Evolutionary conservation across 2,888 invertebrate genomes (phyloP), one percentile per base, ranked within the genome.

Genomic region (Quadroppia sp.): DNA sequence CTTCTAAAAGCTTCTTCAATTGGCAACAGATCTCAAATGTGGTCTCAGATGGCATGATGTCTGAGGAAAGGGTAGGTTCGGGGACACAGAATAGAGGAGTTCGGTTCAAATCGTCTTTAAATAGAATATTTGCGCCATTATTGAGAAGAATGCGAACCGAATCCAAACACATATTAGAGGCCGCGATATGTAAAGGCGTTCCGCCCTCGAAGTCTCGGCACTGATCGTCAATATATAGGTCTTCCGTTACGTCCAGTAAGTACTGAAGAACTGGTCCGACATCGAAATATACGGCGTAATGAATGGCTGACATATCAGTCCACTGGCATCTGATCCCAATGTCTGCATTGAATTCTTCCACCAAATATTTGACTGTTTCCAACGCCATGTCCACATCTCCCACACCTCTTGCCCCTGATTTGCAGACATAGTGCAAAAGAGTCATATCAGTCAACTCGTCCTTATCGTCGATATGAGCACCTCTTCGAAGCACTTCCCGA

Each of bases 381-480:
- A 79, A 76, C 6, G 81, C 80, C 15, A 77, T 73, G 1, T 76
- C 77, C 3, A 77, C 79, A 76, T 81, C 79, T 1, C 81, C 81
- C 20, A 85, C 82, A 15, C 84, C 84, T 67, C 80, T 80, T 1
- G 85, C 83, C 32, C 85, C 85, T 25, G 84, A 82, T 79, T 84
- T 85, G 76, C 83, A 82, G n/a, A 83, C 83, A 80, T 83, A 85
- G 78, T 85, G 85, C 23, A 85, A 79, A 61, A 85, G 77, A 1
- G 84, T 85, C 84, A 85, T 85, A 77, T 85, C 85, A 2, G 85
- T 84, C 36, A 85, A 78, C 2, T 83, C 83, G 80, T 85, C 85
- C 72, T 84, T 77, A 77, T 85, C 85, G 79, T 85, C 82, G 67
- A 84, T 81, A 79, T 84, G 82, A 53, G 82, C 82, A 23, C 83